These are phyloP conservation scores for Montipora sp. DNA, from an alignment of 64 coral and sea anemone genomes.

Conservation along the genomic window DNA sequence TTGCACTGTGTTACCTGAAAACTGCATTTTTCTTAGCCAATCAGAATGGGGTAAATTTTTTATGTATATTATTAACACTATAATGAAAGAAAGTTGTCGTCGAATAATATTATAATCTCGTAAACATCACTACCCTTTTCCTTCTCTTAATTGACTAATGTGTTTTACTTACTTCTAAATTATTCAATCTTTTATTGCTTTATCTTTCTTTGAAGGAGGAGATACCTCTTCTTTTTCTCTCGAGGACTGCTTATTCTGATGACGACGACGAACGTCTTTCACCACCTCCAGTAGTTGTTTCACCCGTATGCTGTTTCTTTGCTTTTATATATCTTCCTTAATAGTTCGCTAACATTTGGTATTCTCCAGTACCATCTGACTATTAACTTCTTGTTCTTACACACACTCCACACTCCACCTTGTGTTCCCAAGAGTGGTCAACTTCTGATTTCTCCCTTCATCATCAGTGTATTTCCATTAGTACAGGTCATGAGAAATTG, in stretches of 20 bases:
- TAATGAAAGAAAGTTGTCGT: no score
- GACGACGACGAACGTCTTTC: background rate
- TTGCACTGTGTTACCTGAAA: no score
- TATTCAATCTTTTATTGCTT: background rate
- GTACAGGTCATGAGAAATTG: background rate
- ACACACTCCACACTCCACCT: background rate
- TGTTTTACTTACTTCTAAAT: background rate
- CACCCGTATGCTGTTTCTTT: background rate
- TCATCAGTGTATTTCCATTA: background rate
- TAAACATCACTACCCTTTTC: no score
- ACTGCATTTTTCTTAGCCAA: no score
- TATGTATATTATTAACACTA: no score
- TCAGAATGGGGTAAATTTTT: no score
- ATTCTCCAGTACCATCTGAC: background rate
- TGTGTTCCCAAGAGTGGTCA: background rate
- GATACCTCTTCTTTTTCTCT: slow-evolving; percentile 35
- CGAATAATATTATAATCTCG: no score
- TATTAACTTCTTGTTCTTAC: background rate
- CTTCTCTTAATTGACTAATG: background rate
- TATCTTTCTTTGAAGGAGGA: slow-evolving; percentile 35
- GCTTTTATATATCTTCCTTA: background rate
- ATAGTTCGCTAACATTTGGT: background rate
- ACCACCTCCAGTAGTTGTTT: slow-evolving; percentile 8
- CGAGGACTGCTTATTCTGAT: slow-evolving; percentile 9
- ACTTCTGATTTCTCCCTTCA: background rate